Evolutionary conservation across 2,888 invertebrate genomes (phyloP), one percentile per base, ranked within the genome.

Genomic region (Clitarchus hookeri): DNA sequence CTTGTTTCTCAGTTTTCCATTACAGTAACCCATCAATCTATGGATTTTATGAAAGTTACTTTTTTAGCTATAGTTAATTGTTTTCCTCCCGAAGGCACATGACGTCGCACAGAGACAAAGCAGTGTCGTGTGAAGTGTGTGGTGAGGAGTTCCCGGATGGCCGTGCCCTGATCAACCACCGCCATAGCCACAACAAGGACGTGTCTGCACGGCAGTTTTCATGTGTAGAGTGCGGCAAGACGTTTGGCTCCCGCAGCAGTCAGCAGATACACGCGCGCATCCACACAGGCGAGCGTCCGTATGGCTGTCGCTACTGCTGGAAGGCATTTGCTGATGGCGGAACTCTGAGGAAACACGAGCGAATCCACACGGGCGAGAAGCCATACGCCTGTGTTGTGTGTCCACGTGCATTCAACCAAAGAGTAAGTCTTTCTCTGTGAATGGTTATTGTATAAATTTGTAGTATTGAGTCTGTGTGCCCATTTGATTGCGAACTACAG

Each of bases 311-410:
- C 16, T 97, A 95, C 91, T 97, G 97, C 90, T 96, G 96, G 96
- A 97, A 97, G 90, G 97, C 97, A 0, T 97, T 97, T 90, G 97
- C 97, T 0, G 97, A 97, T 91, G 97, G 97, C 78, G 97, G 97
- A 44, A 97, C 97, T 1, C 91, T 97, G 83, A 92, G 97, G 54
- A 97, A 97, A 90, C 97, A 97, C 90, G 97, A 97, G 90, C 93
- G 97, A 16, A 97, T 97, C 89, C 97, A 97, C 89, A 97, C 97
- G 0, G 94, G 95, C 44, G 96, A 96, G 90, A 97, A 97, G 90
- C 97, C 97, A 0, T 97, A 97, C 90, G 97, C 96, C 13, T 97
- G 97, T 90, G 96, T 97, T 0, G 96, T 97, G 83, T 97, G 97
- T 89, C 96, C 96, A 26, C 94, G 97, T 87, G 97, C 97, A 48